phyloP scores from a whole-genome alignment of 1,140 invertebrate genomes.

The Bombus difficillimus region DNA sequence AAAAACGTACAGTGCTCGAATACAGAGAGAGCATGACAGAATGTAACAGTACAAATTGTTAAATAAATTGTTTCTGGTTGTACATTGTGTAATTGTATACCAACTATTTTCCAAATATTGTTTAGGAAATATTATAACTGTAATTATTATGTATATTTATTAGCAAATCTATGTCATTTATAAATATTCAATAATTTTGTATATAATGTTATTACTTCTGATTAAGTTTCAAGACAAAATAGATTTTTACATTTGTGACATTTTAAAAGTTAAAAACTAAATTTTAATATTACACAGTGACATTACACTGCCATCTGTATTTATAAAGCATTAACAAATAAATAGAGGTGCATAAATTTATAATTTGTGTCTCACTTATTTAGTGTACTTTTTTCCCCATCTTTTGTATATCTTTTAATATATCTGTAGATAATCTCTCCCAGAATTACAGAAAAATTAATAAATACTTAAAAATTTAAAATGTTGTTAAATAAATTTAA shows the following conservation, averaged over 20 bases:
- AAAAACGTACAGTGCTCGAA: conserved; percentile 90
- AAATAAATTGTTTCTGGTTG: conserved; percentile 71
- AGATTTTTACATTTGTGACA: conserved; percentile 24
- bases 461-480: neutral
- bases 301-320: neutral
- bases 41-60: conserved; percentile 69
- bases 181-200: conserved; percentile 30
- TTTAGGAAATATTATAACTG: conserved; percentile 4
- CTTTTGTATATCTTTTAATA: neutral
- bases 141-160: conserved; percentile 27
- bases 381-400: neutral
- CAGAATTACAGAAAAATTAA: neutral
- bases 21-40: conserved; percentile 88
- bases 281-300: neutral
- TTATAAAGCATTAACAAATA: conserved; percentile 28
- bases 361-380: neutral
- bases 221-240: neutral
- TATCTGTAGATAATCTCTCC: neutral
- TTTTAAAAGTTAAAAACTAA: neutral
- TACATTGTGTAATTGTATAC: conserved; percentile 45
- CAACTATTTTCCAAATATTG: conserved; percentile 44
- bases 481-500: neutral
- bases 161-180: neutral
- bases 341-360: neutral
- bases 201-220: neutral